Conservation (phyloP, 2,888 invertebrate genomes). For the Lithophane socia region DNA sequence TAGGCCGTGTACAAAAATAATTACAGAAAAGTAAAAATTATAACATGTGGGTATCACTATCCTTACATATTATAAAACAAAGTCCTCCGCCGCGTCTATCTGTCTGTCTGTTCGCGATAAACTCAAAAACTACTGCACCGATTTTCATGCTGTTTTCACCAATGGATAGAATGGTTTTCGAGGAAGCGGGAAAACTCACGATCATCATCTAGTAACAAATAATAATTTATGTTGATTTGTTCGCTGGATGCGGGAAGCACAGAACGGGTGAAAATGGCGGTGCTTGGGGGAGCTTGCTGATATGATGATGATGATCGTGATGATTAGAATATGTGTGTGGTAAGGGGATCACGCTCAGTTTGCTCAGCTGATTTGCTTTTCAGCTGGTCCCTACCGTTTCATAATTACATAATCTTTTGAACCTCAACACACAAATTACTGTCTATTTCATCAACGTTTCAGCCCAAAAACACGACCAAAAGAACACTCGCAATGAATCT, state of each 20-base stretch:
- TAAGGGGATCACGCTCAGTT: neutral
- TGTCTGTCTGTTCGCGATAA: no score
- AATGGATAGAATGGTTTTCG: no score
- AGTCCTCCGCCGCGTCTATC: no score
- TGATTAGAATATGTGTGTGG: neutral
- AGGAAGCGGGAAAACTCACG: no score
- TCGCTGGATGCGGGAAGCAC: neutral
- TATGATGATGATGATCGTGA: neutral
- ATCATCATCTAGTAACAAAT: no score
- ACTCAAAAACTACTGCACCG: no score
- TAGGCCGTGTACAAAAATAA: neutral
- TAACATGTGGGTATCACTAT: no score
- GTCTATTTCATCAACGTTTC: slow-evolving; percentile 16
- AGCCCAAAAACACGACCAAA: slow-evolving; percentile 31
- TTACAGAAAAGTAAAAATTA: neutral
- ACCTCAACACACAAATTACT: slow-evolving; percentile 21
- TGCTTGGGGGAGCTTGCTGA: neutral
- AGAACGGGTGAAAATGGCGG: neutral
- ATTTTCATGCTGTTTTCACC: no score
- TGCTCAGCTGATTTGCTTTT: neutral
- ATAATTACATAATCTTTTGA: neutral
- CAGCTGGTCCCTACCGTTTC: neutral
- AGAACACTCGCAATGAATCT: slow-evolving; percentile 55
- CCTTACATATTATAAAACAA: no score
- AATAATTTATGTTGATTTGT: no score